Percentiles rank a stretch among this genome's conserved stretches.
Conservation (phyloP, 2,888 invertebrate genomes). For the Trichopria drosophilae region DNA sequence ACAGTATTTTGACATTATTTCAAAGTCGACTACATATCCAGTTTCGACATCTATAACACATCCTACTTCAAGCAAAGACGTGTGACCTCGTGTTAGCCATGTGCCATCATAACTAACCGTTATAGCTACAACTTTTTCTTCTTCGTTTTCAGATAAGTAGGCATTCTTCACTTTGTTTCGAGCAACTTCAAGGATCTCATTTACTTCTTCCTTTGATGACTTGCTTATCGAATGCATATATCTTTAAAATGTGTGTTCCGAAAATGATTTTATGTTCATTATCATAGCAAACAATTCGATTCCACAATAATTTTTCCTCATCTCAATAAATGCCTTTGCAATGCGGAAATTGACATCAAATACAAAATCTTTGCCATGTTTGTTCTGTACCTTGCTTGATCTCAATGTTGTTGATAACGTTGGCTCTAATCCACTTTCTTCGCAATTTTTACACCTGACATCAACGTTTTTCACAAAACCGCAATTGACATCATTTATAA, state of each 20-base stretch:
- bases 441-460: no score
- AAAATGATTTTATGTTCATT: slow-evolving; percentile 14
- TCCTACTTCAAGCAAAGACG: slow-evolving; percentile 11
- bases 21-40: slow-evolving; percentile 11
- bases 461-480: no score
- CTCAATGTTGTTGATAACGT: no score
- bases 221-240: no score
- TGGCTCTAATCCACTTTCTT: no score
- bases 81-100: slow-evolving; percentile 12
- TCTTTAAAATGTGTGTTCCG: no score
- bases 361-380: no score
- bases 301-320: slow-evolving; percentile 13
- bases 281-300: slow-evolving; percentile 16
- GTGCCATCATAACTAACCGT: slow-evolving; percentile 15
- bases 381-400: no score
- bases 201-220: no score
- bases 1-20: slow-evolving; percentile 16
- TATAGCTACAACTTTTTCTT: slow-evolving; percentile 1
- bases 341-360: slow-evolving; percentile 14
- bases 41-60: slow-evolving; percentile 12
- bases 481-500: no score
- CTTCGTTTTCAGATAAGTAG: slow-evolving; percentile 1
- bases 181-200: background rate
- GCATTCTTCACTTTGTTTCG: background rate
- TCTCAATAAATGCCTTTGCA: slow-evolving; percentile 15